Percentiles rank a stretch among this genome's conserved stretches.
Conservation (phyloP, 2,797 vertebrate genomes). For the Dicrostonyx torquatus region DNA sequence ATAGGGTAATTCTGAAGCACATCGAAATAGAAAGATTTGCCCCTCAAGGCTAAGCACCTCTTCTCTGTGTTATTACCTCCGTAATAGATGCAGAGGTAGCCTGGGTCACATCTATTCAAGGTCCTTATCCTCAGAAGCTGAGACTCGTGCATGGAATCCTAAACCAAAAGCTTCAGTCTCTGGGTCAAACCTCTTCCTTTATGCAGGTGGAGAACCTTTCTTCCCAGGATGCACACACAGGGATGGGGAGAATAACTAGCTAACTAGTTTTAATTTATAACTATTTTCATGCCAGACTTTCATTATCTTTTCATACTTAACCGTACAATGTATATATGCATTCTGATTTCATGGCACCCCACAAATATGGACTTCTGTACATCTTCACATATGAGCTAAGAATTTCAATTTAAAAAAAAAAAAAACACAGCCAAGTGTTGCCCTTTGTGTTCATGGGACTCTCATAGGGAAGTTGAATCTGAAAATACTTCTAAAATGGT, state of each 20-base stretch:
- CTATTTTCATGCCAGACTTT: neutral
- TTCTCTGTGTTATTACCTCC: conserved; percentile 26
- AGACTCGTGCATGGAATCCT: neutral
- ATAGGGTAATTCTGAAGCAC: neutral
- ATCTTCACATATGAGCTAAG: neutral
- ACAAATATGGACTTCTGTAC: neutral
- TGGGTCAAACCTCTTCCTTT: neutral
- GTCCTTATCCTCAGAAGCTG: neutral
- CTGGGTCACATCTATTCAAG: neutral
- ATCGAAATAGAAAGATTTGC: neutral
- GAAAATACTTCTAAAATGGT: neutral
- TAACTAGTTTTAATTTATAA: neutral
- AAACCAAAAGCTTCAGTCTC: neutral
- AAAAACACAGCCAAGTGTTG: neutral
- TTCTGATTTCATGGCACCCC: neutral
- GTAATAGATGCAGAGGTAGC: neutral
- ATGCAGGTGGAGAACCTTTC: neutral
- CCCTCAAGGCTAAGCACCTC: neutral
- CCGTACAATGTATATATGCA: neutral
- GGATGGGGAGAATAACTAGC: neutral
- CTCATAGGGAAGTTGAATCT: neutral
- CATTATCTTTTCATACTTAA: neutral
- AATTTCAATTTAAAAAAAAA: neutral
- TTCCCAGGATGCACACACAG: neutral
- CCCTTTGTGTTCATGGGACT: neutral